These are phyloP conservation scores for Fregata magnificens DNA, from an alignment of 2,113 vertebrate species.

Conservation along the genomic window DNA sequence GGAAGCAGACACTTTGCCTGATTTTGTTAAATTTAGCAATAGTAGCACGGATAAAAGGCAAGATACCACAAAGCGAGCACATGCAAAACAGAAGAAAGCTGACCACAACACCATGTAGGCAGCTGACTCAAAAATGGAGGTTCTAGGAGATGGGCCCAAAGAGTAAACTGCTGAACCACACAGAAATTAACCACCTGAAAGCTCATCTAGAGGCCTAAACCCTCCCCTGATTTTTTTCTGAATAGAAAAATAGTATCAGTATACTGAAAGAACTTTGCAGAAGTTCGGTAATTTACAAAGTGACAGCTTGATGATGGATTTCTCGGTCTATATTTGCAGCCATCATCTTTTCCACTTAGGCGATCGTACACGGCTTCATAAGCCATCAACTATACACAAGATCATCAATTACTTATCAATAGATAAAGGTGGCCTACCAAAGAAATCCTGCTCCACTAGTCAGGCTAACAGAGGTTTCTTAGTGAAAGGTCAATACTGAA, in stretches of 20 bases:
- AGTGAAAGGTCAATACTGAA: background rate
- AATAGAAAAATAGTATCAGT: background rate
- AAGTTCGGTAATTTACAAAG: background rate
- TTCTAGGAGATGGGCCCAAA: background rate
- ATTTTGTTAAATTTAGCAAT: background rate
- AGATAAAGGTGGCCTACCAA: background rate
- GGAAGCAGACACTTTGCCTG: background rate
- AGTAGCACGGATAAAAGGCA: background rate
- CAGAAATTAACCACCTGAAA: background rate
- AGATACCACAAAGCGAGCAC: background rate
- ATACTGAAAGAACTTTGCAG: background rate
- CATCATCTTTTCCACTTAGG: background rate
- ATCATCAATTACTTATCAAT: background rate
- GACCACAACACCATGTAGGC: background rate
- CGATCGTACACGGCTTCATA: background rate
- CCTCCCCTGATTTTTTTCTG: background rate
- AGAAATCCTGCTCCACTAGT: background rate
- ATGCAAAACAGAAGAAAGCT: background rate
- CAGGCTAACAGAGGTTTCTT: background rate
- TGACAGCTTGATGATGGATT: background rate
- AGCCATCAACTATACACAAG: background rate
- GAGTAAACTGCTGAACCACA: background rate
- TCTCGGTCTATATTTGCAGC: background rate
- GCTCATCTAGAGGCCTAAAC: background rate
- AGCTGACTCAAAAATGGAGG: background rate